Evolutionary conservation across 2,888 invertebrate species (phyloP), one percentile per base, ranked within the genome.

Genomic region (Apamea crenata): DNA sequence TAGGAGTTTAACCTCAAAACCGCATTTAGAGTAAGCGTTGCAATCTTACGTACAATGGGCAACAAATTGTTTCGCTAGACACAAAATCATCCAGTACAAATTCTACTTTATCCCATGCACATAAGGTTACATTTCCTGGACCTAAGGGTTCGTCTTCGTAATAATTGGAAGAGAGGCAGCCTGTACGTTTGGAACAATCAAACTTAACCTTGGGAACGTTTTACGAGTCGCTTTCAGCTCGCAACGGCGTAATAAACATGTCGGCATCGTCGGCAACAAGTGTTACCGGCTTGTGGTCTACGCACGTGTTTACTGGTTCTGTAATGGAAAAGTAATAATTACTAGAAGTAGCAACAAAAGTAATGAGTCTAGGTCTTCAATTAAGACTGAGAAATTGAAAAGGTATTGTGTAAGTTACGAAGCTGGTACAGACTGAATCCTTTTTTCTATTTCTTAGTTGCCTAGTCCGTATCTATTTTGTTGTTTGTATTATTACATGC

Each of bases 151-250:
- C 79, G 71, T 85, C 82, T 80, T 88, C 74, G 85, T 83, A 87
- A 81, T 89, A 90, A 90, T 90, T 90, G 88, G 83, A 85, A 88
- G 79, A 85, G 81, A 85, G 85, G 86, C 84, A 86, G 86, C 67
- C 78, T 86, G 82, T 89, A 90, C 88, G 89, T 91, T 91, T 90
- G 89, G 89, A 95, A 95, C 95, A 96, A 95, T 95, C 94, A 95
- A 94, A 95, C 89, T 92, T 95, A 94, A 95, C 96, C 96, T 96
- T 96, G 95, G 91, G 82, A 94, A 89, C 91, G 87, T 92, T 95
- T 95, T 95, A 95, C 93, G 94, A 94, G 92, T 91, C 89, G 91
- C 91, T 93, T 92, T 93, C 93, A 92, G 92, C 90, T 92, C 90
- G 90, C 89, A 90, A 87, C 87, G 85, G 85, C 87, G 93, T 90